phyloP scores from a whole-genome alignment of 2,888 invertebrate genomes.

The Sepioteuthis lessoniana region DNA sequence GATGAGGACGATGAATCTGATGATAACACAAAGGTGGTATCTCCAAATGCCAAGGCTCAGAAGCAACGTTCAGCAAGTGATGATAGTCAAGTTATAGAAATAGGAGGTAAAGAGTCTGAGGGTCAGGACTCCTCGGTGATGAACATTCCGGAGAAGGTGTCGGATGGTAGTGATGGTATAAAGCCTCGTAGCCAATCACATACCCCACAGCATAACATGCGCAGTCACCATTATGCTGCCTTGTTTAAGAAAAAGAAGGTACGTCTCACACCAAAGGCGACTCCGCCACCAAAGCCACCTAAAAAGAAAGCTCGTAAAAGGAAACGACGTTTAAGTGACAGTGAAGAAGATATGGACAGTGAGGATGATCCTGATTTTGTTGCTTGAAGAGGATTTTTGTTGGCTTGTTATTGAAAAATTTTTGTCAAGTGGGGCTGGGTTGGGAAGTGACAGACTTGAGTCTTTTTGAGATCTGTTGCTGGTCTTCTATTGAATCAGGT shows the following conservation, averaged over 20 bases:
- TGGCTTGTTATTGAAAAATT: not conserved
- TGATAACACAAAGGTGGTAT: conserved; percentile 56
- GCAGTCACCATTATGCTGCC: conserved; percentile 24
- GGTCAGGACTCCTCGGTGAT: not conserved
- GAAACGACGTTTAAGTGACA: conserved; percentile 66
- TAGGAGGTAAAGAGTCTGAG: conserved; percentile 13
- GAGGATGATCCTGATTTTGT: conserved; percentile 68
- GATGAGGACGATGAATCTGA: conserved; percentile 78
- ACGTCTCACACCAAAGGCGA: not conserved
- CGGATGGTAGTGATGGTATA: conserved; percentile 34
- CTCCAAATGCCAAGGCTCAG: not conserved
- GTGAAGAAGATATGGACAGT: conserved; percentile 66
- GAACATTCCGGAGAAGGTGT: conserved; percentile 23
- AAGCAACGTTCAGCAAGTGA: not conserved
- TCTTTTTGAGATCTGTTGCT: not conserved
- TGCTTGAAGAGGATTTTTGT: conserved; percentile 49
- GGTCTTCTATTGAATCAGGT: too few relatives aligned
- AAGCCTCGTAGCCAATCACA: conserved; percentile 38
- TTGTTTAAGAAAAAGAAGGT: conserved; percentile 48
- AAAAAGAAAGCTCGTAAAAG: conserved; percentile 62
- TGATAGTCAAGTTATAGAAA: not conserved
- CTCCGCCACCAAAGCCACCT: conserved; percentile 49
- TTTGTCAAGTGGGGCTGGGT: not conserved
- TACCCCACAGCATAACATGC: not conserved
- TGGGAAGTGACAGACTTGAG: not conserved